Evolutionary conservation across 2,797 vertebrate species (phyloP).

Genomic region (Vireo griseus): DNA sequence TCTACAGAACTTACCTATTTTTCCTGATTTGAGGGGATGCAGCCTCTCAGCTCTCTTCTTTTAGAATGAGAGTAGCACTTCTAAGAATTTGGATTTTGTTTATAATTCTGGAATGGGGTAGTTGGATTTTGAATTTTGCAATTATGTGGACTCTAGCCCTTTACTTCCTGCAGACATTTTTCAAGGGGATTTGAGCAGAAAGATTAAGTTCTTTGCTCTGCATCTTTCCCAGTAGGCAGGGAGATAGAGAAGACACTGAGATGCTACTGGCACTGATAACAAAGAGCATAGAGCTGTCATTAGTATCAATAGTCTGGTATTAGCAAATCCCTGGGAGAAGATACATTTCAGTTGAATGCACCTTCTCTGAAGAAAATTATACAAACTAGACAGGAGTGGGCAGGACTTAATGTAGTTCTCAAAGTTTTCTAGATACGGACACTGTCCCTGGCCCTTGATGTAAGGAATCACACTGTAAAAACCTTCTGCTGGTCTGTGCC

Average conservation of each 20-base stretch:
- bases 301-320: background rate
- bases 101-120: background rate
- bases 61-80: background rate
- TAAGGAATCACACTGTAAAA: background rate
- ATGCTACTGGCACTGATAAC: background rate
- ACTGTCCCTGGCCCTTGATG: background rate
- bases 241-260: background rate
- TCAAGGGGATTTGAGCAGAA: background rate
- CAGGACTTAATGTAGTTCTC: background rate
- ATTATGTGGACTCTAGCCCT: background rate
- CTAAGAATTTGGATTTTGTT: background rate
- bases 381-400: background rate
- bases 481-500: background rate
- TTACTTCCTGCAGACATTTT: background rate
- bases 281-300: background rate
- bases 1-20: background rate
- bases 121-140: background rate
- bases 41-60: background rate
- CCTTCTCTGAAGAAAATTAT: background rate
- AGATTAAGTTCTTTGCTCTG: background rate
- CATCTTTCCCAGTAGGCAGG: background rate
- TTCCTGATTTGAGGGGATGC: background rate
- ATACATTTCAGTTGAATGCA: background rate
- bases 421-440: background rate
- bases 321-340: background rate